Percentiles rank a stretch among this genome's conserved stretches.
These are phyloP conservation scores for Cephonodes hylas DNA, from an alignment of 2,888 invertebrate genomes.

Conservation along the genomic window DNA sequence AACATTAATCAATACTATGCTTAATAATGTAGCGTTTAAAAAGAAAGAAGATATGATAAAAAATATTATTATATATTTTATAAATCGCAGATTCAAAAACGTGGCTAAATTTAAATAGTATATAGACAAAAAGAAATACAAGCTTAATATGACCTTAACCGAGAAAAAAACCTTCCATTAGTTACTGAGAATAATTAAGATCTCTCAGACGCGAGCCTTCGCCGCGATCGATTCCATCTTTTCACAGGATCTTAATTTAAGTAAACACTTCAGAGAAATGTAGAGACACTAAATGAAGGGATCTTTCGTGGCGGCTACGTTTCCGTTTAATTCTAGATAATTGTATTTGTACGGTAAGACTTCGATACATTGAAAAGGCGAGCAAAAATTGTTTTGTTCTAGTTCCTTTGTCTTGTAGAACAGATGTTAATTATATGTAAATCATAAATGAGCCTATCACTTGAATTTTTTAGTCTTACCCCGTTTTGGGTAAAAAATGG, in stretches of 20 bases:
- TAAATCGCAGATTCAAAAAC: too few species aligned
- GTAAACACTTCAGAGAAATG: conserved; percentile 69
- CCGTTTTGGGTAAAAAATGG: too few species aligned
- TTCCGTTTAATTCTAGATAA: conserved; percentile 55
- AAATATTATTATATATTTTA: too few species aligned
- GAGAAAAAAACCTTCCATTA: conserved; percentile 12
- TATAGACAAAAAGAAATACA: too few species aligned
- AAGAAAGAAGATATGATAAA: too few species aligned
- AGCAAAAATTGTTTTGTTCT: conserved; percentile 5
- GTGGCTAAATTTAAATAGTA: too few species aligned
- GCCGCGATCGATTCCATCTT: conserved; percentile 46
- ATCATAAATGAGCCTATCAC: too few species aligned
- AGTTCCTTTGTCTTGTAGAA: not conserved
- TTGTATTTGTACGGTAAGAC: conserved; percentile 47
- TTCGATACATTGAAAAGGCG: conserved; percentile 4
- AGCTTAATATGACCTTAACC: too few species aligned
- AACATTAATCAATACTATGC: too few species aligned
- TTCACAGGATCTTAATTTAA: conserved; percentile 63
- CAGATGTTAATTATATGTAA: not conserved
- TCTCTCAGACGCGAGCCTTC: conserved; percentile 30
- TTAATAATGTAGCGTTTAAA: too few species aligned
- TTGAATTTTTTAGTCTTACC: too few species aligned
- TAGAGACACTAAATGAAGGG: conserved; percentile 64
- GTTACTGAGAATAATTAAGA: conserved; percentile 40
- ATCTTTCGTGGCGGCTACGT: conserved; percentile 46